Conservation (phyloP, 2,113 vertebrate species). For the Dipodomys spectabilis region DNA sequence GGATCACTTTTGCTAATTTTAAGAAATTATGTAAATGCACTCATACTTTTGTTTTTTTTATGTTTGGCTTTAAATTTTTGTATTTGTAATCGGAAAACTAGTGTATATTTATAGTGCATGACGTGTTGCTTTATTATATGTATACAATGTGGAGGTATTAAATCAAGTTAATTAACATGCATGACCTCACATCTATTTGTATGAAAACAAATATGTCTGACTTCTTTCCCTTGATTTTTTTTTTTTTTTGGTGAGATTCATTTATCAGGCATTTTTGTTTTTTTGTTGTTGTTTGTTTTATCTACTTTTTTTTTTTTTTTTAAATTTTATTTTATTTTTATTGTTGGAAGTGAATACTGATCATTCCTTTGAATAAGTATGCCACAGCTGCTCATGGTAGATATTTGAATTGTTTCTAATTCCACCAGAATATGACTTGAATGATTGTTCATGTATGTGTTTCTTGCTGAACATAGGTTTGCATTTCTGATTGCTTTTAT, state of each 20-base stretch:
- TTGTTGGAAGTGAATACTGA: too few relatives aligned
- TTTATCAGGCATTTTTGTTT: too few relatives aligned
- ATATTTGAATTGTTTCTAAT: neutral
- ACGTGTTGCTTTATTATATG: neutral
- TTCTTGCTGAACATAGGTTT: neutral
- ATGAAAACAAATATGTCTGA: neutral
- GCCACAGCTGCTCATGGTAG: neutral
- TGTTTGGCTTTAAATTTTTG: neutral
- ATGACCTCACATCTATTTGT: neutral
- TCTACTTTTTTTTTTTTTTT: too few relatives aligned
- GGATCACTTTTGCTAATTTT: neutral
- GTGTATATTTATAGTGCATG: neutral
- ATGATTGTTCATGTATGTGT: neutral
- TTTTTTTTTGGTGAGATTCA: too few relatives aligned
- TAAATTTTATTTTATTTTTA: too few relatives aligned
- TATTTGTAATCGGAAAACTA: neutral
- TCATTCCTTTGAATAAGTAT: neutral
- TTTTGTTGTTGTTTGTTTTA: too few relatives aligned
- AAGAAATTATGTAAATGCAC: neutral
- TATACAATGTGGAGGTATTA: neutral
- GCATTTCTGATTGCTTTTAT: neutral
- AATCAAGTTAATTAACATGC: neutral
- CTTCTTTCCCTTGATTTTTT: too few relatives aligned
- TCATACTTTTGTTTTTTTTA: neutral
- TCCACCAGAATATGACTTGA: neutral